Evolutionary conservation across 2,888 invertebrate species (phyloP), one percentile per base, ranked within the genome.

Genomic region (Leucania comma): DNA sequence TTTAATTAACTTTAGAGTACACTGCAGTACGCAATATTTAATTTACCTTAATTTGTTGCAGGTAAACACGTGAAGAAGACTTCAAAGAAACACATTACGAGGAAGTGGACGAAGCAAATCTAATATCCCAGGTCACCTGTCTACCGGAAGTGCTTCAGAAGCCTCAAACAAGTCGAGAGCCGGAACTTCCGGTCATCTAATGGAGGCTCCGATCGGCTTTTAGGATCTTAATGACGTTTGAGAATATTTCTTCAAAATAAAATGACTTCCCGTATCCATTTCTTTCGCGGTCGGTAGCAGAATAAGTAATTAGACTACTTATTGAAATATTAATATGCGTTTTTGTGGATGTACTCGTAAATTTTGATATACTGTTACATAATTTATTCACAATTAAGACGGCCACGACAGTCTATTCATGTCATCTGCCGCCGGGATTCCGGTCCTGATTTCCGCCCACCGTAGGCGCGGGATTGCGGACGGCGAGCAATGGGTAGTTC

Each of bases 1-100:
- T 72, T 60, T 54, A 60, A 64, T 78, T 38, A 82, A 56, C 59
- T 9, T 29, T 12, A 29, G 56, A 65, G 50, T 12, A 69, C 48
- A 70, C 42, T 67, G 35, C 56, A 46, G 35, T 29, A 57, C 60
- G 48, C 71, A 63, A 77, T 73, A 79, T 65, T 68, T 65, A 80
- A 80, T 80, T 53, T 24, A 65, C 46, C 54, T 50, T 68, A 24
- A 59, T 77, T 84, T 84, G 80, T 84, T 84, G 20, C 84, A 84
- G 86, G 84, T 84, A 84, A 78, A 69, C 62, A 32, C 50, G 22
- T 17, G 22, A 56, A 61, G 61, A 56, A 58, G 66, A 65, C 69
- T 70, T 71, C 64, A 68, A 71, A 66, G 58, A 46, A 72, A 62
- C 46, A 62, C 70, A 58, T 70, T 70, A 78, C 29, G 50, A 29